Percentiles rank a stretch among this genome's conserved stretches.
Evolutionary conservation across 2,888 invertebrate species (phyloP).

Genomic region (Hydropsyche betteni): DNA sequence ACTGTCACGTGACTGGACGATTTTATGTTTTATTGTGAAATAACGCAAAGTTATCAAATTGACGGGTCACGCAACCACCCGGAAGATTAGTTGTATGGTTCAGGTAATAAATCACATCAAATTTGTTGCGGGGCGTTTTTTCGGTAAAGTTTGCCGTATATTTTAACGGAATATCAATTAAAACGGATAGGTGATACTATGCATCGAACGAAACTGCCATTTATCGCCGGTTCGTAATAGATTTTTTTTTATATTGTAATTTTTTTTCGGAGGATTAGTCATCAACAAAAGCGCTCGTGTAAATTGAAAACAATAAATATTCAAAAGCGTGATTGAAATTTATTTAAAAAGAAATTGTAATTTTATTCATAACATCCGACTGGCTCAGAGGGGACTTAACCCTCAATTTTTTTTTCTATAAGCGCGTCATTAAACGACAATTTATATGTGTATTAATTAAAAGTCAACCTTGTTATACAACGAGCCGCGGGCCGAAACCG

Average conservation of each 20-base stretch:
- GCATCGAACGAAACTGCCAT: background rate
- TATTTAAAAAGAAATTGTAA: slow-evolving; percentile 16
- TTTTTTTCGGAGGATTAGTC: slow-evolving; percentile 12
- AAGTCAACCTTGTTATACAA: slow-evolving; percentile 17
- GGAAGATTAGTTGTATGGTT: slow-evolving; percentile 31
- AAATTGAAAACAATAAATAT: slow-evolving; percentile 31
- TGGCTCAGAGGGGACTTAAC: slow-evolving; percentile 18
- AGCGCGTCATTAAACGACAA: slow-evolving; percentile 10
- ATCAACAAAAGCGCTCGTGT: background rate
- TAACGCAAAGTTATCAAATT: slow-evolving; percentile 31
- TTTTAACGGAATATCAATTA: background rate
- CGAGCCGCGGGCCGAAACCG: background rate
- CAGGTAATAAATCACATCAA: slow-evolving; percentile 33
- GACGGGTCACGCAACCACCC: slow-evolving; percentile 29
- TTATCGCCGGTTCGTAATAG: background rate
- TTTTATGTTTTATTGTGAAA: slow-evolving; percentile 30
- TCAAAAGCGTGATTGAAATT: slow-evolving; percentile 25
- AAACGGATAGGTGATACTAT: background rate
- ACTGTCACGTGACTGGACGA: slow-evolving; percentile 31
- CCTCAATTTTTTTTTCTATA: slow-evolving; percentile 22
- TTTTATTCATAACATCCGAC: slow-evolving; percentile 25
- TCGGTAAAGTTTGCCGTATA: background rate
- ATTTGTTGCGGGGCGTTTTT: slow-evolving; percentile 24
- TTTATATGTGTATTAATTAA: slow-evolving; percentile 27
- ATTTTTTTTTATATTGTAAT: background rate